These are phyloP conservation scores for Planiliza haematocheilus DNA, from an alignment of 2,113 vertebrate species.

Conservation along the genomic window DNA sequence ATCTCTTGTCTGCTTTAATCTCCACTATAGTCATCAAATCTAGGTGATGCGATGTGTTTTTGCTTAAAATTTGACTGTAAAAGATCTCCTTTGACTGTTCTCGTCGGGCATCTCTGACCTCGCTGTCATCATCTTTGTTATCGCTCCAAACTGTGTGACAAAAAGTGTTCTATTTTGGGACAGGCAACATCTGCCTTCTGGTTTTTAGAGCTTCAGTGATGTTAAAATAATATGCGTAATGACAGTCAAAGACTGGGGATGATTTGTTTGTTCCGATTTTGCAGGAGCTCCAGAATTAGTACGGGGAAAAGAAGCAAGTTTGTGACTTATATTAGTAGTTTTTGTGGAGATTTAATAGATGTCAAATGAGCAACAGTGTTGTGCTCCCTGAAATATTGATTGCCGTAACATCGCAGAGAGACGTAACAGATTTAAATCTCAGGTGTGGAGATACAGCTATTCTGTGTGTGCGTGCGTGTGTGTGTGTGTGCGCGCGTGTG, in stretches of 20 bases:
- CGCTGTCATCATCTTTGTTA: neutral
- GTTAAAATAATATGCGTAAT: neutral
- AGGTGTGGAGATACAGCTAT: neutral
- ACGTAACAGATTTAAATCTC: neutral
- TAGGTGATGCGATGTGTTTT: neutral
- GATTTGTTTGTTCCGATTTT: neutral
- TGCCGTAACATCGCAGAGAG: neutral
- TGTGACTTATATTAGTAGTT: neutral
- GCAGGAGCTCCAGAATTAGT: neutral
- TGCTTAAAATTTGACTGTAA: neutral
- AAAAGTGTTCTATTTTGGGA: constrained; percentile 53
- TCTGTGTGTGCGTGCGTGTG: neutral
- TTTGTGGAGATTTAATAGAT: neutral
- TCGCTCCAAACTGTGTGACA: constrained; percentile 5
- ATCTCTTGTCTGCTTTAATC: neutral
- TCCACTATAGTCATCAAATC: constrained; percentile 1
- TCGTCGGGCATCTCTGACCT: neutral
- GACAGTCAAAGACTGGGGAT: neutral
- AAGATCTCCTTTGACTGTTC: neutral
- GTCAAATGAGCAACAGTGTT: neutral
- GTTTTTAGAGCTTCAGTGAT: constrained; percentile 9
- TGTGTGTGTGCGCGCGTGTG: too few relatives aligned
- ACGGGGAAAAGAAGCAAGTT: neutral
- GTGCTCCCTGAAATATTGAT: neutral
- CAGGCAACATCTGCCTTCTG: constrained; percentile 55